These are phyloP conservation scores for Nephrotoma guestfalica DNA, from an alignment of 2,888 invertebrate species.

Conservation along the genomic window DNA sequence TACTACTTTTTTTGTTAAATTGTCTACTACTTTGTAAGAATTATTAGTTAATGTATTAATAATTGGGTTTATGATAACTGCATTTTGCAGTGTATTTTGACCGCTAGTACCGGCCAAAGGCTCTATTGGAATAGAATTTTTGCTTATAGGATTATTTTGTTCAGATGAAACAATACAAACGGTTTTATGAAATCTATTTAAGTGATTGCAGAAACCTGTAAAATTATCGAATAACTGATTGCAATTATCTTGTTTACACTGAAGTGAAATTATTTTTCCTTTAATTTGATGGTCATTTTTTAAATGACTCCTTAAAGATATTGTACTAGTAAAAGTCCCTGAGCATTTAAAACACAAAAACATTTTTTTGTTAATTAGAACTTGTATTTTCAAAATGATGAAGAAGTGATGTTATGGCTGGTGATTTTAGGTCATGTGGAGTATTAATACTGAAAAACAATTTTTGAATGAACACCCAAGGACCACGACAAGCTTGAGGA, in stretches of 20 bases:
- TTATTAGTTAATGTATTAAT: neutral
- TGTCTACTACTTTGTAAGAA: neutral
- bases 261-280: neutral
- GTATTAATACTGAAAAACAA: neutral
- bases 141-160: neutral
- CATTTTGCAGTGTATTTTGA: neutral
- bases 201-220: constrained; percentile 4
- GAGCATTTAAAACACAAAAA: constrained; percentile 8
- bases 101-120: neutral
- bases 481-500: neutral
- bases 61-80: neutral
- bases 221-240: constrained; percentile 9
- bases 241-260: constrained; percentile 9
- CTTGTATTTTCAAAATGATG: neutral
- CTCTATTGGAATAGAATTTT: neutral
- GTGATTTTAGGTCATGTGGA: neutral
- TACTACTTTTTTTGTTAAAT: constrained; percentile 5
- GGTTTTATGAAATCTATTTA: constrained; percentile 7
- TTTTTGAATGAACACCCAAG: neutral
- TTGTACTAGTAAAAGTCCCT: neutral
- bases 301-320: constrained; percentile 4
- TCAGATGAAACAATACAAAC: neutral
- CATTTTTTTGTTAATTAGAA: neutral
- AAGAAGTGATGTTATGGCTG: neutral
- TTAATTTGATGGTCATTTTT: constrained; percentile 7